Evolutionary conservation across 1,140 invertebrate genomes (phyloP).

Genomic region (Tetramorium parvispinum): DNA sequence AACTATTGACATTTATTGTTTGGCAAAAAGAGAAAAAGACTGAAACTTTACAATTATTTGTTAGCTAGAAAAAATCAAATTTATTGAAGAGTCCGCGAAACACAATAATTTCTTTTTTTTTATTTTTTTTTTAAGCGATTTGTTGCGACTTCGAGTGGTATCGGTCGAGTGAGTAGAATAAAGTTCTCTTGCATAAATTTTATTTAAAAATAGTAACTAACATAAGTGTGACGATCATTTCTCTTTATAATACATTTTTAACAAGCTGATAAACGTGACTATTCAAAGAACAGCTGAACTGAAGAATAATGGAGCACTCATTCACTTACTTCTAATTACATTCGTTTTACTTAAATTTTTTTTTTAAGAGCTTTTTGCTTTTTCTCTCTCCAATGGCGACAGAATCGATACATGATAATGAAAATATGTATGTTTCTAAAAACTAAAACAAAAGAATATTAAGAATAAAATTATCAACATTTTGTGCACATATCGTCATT

Average conservation of each 20-base stretch:
- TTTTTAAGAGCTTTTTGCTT: not conserved
- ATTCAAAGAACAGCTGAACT: too few relatives aligned
- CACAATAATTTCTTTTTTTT: not conserved
- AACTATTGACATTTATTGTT: not conserved
- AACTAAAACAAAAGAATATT: too few relatives aligned
- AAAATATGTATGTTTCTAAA: too few relatives aligned
- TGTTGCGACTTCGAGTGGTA: not conserved
- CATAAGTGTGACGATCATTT: not conserved
- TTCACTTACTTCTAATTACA: too few relatives aligned
- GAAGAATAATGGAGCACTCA: not conserved
- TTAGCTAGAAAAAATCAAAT: not conserved
- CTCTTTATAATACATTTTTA: not conserved
- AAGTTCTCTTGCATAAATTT: not conserved
- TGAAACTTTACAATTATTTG: not conserved
- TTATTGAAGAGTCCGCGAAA: not conserved
- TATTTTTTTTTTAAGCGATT: not conserved
- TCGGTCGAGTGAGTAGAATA: not conserved
- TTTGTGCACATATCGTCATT: too few relatives aligned
- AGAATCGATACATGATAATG: too few relatives aligned
- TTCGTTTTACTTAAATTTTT: not conserved
- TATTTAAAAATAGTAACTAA: not conserved
- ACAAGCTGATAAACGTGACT: not conserved
- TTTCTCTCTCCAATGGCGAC: not conserved
- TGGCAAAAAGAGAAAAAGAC: not conserved
- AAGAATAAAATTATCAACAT: too few relatives aligned